Evolutionary conservation across 1,140 invertebrate genomes (phyloP).

Genomic region (Drosophila truncata): DNA sequence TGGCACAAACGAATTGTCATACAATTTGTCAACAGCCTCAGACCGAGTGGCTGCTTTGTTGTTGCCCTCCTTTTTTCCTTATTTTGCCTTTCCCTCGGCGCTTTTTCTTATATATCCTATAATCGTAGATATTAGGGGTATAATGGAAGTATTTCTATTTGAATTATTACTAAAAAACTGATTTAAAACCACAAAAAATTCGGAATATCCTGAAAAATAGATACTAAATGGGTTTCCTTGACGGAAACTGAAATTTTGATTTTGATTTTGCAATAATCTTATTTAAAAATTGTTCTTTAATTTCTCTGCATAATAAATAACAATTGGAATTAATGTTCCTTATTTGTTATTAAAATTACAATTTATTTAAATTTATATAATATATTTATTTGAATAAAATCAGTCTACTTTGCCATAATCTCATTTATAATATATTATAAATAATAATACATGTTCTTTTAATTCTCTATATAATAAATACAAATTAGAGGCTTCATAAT

Average conservation of each 20-base stretch:
- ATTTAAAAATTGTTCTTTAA: background rate
- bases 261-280: too few relatives aligned
- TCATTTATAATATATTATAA: too few relatives aligned
- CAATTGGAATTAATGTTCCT: too few relatives aligned
- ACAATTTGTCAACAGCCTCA: constrained; percentile 80
- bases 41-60: constrained; percentile 61
- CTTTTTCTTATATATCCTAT: constrained; percentile 37
- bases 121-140: background rate
- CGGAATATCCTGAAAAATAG: background rate
- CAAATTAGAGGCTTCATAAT: background rate
- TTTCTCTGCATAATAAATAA: background rate
- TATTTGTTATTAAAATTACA: too few relatives aligned
- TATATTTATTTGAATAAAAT: too few relatives aligned
- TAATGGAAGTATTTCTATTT: background rate
- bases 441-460: background rate
- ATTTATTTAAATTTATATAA: too few relatives aligned
- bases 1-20: constrained; percentile 84
- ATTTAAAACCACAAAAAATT: background rate
- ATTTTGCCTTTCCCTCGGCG: constrained; percentile 14
- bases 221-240: background rate
- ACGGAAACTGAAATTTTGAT: background rate
- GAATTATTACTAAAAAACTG: too few relatives aligned
- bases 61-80: constrained; percentile 21
- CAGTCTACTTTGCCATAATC: background rate
- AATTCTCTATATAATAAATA: background rate